Conservation (phyloP, 30 jellyfish, hydroid and myxozoan genomes). For the Hydractinia echinata region DNA sequence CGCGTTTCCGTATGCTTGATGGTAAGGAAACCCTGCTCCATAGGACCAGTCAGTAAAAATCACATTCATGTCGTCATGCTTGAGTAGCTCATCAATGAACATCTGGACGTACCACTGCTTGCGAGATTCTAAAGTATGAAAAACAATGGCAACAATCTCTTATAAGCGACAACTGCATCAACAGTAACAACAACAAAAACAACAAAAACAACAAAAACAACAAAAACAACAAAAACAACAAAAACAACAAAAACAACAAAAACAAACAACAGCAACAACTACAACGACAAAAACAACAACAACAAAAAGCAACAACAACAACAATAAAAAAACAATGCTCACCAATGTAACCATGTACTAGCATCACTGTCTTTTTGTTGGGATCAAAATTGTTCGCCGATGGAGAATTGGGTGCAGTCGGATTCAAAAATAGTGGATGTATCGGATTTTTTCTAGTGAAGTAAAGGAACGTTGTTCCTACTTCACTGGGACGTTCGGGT, state of each 20-base stretch:
- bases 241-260: no score
- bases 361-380: slow-evolving; percentile 47
- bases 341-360: slow-evolving; percentile 88
- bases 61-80: slow-evolving; percentile 57
- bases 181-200: no score
- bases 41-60: slow-evolving; percentile 65
- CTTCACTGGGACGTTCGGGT: slow-evolving; percentile 63
- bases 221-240: no score
- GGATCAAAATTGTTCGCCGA: slow-evolving; percentile 40
- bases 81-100: slow-evolving; percentile 44
- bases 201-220: no score
- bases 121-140: slow-evolving; percentile 6
- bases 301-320: no score
- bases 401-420: slow-evolving; percentile 21
- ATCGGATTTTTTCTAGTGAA: slow-evolving; percentile 40
- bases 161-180: background rate
- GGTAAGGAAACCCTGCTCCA: slow-evolving; percentile 67
- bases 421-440: slow-evolving; percentile 38
- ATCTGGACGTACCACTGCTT: slow-evolving; percentile 29
- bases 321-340: background rate
- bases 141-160: background rate
- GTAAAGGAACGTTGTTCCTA: slow-evolving; percentile 55
- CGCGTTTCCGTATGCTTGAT: slow-evolving; percentile 67
- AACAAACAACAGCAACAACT: no score
- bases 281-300: no score